phyloP scores from a whole-genome alignment of 2,888 invertebrate genomes.

The Euzetes globulus region DNA sequence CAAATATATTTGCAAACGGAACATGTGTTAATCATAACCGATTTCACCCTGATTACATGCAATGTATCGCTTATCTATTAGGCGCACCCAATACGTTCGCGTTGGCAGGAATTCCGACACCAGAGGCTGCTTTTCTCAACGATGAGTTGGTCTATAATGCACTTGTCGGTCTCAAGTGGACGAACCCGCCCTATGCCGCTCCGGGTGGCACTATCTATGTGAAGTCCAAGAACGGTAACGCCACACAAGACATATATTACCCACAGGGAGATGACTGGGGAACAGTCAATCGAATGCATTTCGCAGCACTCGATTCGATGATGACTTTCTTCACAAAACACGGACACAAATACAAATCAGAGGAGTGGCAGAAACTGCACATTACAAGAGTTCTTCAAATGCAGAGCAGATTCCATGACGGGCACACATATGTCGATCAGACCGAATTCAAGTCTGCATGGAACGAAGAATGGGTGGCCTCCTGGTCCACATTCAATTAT shows the following conservation, averaged over 20 bases:
- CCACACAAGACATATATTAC: not conserved
- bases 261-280: not conserved
- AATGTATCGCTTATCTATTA: not conserved
- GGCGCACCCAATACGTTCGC: not conserved
- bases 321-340: not conserved
- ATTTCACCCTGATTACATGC: conserved; percentile 5
- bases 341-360: not conserved
- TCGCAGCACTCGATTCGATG: conserved; percentile 18
- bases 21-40: not conserved
- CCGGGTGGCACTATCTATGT: conserved; percentile 3
- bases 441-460: not conserved
- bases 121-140: not conserved
- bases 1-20: conserved; percentile 2
- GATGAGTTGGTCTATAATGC: not conserved
- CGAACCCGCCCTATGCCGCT: not conserved
- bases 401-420: not conserved
- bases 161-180: not conserved
- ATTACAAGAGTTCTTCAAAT: not conserved
- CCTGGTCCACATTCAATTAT: conserved; percentile 1
- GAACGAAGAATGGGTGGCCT: conserved; percentile 5
- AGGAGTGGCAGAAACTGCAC: conserved; percentile 7
- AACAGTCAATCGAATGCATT: not conserved
- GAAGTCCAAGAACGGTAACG: not conserved
- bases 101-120: not conserved
- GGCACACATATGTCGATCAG: not conserved